Evolutionary conservation across 2,113 vertebrate species (phyloP), one percentile per base, ranked within the genome.

Genomic region (Mellivora capensis): DNA sequence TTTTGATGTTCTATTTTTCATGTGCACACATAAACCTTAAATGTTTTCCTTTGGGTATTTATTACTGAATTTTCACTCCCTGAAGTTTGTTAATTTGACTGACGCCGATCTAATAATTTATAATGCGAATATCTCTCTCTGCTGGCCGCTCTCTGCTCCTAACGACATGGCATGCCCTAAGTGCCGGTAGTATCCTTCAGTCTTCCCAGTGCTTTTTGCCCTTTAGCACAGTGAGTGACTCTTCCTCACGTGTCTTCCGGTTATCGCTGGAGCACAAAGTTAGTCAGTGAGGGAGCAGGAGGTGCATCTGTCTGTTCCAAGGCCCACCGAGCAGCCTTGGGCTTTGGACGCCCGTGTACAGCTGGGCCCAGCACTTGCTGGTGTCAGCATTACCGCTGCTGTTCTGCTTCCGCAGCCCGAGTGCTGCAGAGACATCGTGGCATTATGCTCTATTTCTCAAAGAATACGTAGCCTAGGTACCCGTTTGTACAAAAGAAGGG

Each of bases 101-200:
- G n/a, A 94, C 74, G n/a, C 62, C 27, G 23, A 62, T n/a, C 67
- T 96, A n/a, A 25, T 77, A 59, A 74, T 89, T 62, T 42, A 25
- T 59, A 77, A 71, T 8, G 42, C 49, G 72, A 69, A 59, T 84
- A 79, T 61, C 4, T 12, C 44, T 59, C 27, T 67, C 47, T 57
- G 39, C 25, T 71, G 3, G 7, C 21, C 3, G 8, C 54, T 21
- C 34, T 71, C 47, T 42, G n/a, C 42, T 9, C 29, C 15, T 4
- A 2, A 42, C 21, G 42, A 8, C 62, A 2, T 4, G 47, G 39
- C 9, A 1, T 29, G 37, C 29, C 7, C 0, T 25, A 27, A 52
- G 23, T 49, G 79, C 67, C 27, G 6, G 0, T 21, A 52, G 7
- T 42, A 1, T 34, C 27, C 67, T 54, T 72, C 2, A n/a, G 54